Percentiles rank a stretch among this genome's conserved stretches.
Evolutionary conservation across 1,140 invertebrate genomes (phyloP).

Genomic region (Bombus consobrinus): DNA sequence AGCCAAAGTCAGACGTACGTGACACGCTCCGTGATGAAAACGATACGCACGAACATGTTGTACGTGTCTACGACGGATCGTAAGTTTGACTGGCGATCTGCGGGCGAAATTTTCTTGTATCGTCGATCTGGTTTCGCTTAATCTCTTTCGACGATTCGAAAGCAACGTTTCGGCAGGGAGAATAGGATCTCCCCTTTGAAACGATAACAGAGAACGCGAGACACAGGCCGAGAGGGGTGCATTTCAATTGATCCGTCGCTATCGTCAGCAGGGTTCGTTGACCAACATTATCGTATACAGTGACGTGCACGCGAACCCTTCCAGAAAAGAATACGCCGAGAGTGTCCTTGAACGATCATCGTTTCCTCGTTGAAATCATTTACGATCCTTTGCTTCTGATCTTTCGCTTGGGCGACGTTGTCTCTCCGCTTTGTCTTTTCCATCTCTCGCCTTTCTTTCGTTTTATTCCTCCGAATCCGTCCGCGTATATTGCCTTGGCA

Average conservation of each 20-base stretch:
- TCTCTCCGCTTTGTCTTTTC: no score
- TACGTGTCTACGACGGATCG: no score
- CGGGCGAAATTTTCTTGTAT: neutral
- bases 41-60: no score
- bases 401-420: no score
- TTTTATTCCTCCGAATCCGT: no score
- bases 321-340: neutral
- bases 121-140: neutral
- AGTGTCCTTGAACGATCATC: neutral
- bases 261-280: constrained; percentile 58
- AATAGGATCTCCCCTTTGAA: constrained; percentile 42
- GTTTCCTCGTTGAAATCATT: neutral
- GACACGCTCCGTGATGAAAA: no score
- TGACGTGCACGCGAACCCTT: constrained; percentile 12
- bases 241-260: constrained; percentile 67
- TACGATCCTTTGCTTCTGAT: no score
- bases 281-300: constrained; percentile 57
- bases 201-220: constrained; percentile 41
- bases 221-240: constrained; percentile 55
- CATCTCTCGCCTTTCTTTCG: no score
- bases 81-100: no score
- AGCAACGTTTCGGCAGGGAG: constrained; percentile 24
- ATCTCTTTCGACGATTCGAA: neutral
- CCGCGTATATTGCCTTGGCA: no score
- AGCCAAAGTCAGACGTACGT: no score